Evolutionary conservation across 1,140 invertebrate species (phyloP).

Genomic region (Oncopodura yosiiana): DNA sequence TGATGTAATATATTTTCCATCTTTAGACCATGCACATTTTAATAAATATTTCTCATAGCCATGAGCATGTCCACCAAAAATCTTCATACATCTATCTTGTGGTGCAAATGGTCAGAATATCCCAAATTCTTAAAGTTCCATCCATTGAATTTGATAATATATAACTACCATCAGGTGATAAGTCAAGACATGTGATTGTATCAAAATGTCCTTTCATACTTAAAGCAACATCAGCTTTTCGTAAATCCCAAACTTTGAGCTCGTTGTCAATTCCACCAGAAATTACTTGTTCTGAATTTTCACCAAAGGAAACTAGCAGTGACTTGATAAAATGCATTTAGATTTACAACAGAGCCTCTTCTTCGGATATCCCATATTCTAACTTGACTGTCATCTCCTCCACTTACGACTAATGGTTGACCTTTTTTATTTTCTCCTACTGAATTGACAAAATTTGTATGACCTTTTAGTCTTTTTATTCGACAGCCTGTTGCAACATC

Average conservation of each 20-base stretch:
- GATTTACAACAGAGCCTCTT: slow-evolving; percentile 60
- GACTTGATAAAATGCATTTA: slow-evolving; percentile 76
- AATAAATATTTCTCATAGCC: slow-evolving; percentile 49
- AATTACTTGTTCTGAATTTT: slow-evolving; percentile 82
- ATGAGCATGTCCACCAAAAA: slow-evolving; percentile 27
- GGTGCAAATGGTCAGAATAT: slow-evolving; percentile 68
- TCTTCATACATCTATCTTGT: slow-evolving; percentile 84
- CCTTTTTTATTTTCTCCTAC: slow-evolving; percentile 70
- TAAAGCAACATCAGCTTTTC: slow-evolving; percentile 80
- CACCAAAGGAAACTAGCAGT: slow-evolving; percentile 89
- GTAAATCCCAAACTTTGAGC: slow-evolving; percentile 93
- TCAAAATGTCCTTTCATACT: slow-evolving; percentile 81
- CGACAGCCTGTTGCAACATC: slow-evolving; percentile 77
- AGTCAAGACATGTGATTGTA: slow-evolving; percentile 81
- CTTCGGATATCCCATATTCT: slow-evolving; percentile 61
- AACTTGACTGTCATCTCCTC: slow-evolving; percentile 88
- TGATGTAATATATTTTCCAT: slow-evolving; percentile 73
- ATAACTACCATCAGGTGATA: slow-evolving; percentile 80
- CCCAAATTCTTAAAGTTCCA: slow-evolving; percentile 68
- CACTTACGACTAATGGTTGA: slow-evolving; percentile 79
- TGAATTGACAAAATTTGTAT: slow-evolving; percentile 80
- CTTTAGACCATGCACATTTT: slow-evolving; percentile 75
- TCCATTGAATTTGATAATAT: slow-evolving; percentile 64
- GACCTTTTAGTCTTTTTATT: slow-evolving; percentile 76
- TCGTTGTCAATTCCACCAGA: slow-evolving; percentile 95